A percentile compares a stretch with the other conserved stretches of the same genome.
Conservation (phyloP, 2,888 invertebrate genomes). For the Macrostomum cliftonense region DNA sequence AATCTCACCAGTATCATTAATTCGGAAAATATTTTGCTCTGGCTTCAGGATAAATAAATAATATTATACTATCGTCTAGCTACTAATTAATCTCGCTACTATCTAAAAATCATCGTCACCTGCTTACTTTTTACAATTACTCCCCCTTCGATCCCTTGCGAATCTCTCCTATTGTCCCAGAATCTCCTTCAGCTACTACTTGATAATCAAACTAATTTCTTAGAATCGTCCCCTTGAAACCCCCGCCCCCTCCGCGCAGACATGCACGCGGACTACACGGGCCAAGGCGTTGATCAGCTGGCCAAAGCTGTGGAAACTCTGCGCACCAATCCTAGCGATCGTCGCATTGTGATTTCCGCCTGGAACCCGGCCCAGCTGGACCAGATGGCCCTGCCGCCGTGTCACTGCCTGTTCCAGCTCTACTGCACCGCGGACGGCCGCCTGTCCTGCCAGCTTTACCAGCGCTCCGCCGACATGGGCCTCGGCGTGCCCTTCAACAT, state of each 20-base stretch:
- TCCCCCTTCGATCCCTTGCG: too few relatives aligned
- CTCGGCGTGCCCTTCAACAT: constrained; percentile 96
- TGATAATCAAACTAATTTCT: too few relatives aligned
- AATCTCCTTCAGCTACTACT: too few relatives aligned
- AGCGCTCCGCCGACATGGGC: constrained; percentile 86
- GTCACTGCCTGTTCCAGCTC: constrained; percentile 83
- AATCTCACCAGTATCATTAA: too few relatives aligned
- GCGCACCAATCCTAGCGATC: constrained; percentile 56
- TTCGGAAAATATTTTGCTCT: too few relatives aligned
- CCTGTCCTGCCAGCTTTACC: constrained; percentile 75
- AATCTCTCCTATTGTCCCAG: too few relatives aligned
- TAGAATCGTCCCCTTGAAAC: too few relatives aligned
- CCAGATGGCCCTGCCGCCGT: constrained; percentile 85
- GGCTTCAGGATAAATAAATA: too few relatives aligned
- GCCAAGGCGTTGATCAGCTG: constrained; percentile 73
- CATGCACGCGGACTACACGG: constrained; percentile 60
- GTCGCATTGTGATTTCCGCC: constrained; percentile 74
- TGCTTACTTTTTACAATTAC: too few relatives aligned
- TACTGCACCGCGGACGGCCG: constrained; percentile 57
- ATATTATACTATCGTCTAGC: too few relatives aligned
- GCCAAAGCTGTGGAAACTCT: constrained; percentile 56
- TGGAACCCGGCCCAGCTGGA: constrained; percentile 77
- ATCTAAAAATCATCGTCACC: too few relatives aligned
- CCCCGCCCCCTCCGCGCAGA: constrained; percentile 33
- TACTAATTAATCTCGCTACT: too few relatives aligned